Base-by-base conservation (phyloP, 2,888 invertebrate species). In the Scelioninae gen. 2 region DNA sequence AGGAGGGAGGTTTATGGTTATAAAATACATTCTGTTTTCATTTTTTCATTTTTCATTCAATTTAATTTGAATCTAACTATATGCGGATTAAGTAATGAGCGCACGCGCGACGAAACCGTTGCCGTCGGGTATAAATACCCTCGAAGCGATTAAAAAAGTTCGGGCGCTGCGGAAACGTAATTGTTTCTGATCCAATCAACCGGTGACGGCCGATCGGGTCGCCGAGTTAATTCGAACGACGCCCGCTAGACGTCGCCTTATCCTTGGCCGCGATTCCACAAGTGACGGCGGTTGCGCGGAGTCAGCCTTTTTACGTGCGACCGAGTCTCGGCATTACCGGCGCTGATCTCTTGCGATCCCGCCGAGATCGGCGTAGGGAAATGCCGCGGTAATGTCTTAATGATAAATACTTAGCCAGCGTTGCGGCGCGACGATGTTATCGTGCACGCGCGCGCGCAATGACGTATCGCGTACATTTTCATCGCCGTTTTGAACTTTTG, bases 191-290 rank as follows among this genome's bases (percentile, higher is more conserved):
- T 60, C 37, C 46, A 45, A 48, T 55, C 45, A 35, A 16, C 43
- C 13, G 43, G 50, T 67, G 67, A 70, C 37, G 35, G 45, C 35
- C 52, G 35, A 69, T 53, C 57, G 46, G 61, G 55, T 50, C 46
- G 72, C 45, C 39, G 48, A 65, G 58, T 69, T 71, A 64, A 76
- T 76, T 75, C 53, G 71, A 75, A 77, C 64, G 50, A 73, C 60
- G 31, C 41, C 41, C 60, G 41, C 52, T 76, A 63, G 70, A 67
- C 72, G 55, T 58, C 60, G 63, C 25, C 74, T 75, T 75, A 77
- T 77, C 75, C 69, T 28, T 25, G 19, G 48, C 16, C 13, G 41
- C 58, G 25, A 28, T 65, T 60, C 53, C 13, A 53, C 22, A 19
- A 52, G 33, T 50, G 50, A 43, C 6, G 48, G 64, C 46, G 50